Percentiles rank a stretch among this genome's conserved stretches.
Evolutionary conservation across 2,888 invertebrate genomes (phyloP).

Genomic region (Hoplodrina blanda): DNA sequence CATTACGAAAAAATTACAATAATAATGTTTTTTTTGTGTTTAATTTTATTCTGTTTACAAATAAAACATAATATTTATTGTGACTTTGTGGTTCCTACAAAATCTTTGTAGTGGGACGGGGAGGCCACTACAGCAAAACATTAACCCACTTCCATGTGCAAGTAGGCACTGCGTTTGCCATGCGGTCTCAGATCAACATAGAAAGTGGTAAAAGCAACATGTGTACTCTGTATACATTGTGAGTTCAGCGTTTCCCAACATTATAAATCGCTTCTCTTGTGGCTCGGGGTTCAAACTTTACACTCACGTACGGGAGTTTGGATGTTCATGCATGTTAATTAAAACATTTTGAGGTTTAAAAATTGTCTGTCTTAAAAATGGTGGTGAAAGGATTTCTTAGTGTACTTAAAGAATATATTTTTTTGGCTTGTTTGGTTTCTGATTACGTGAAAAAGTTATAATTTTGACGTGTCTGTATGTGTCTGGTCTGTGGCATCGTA

Average conservation of each 20-base stretch:
- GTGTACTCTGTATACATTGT: constrained; percentile 20
- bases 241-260: constrained; percentile 28
- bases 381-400: background rate
- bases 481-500: too few species aligned
- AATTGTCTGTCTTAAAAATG: constrained; percentile 8
- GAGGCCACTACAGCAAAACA: constrained; percentile 21
- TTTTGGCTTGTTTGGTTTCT: too few species aligned
- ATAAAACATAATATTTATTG: too few species aligned
- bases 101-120: background rate
- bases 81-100: background rate
- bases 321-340: constrained; percentile 20
- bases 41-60: too few species aligned
- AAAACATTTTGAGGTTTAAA: constrained; percentile 13
- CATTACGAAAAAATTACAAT: too few species aligned
- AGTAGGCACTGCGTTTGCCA: constrained; percentile 38
- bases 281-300: background rate
- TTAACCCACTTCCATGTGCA: constrained; percentile 34
- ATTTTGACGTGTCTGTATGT: too few species aligned
- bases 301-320: constrained; percentile 4
- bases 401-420: too few species aligned
- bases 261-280: constrained; percentile 15
- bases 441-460: too few species aligned
- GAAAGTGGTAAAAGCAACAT: constrained; percentile 35
- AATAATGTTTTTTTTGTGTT: too few species aligned
- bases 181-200: constrained; percentile 41